Evolutionary conservation across 2,888 invertebrate species (phyloP).

Genomic region (Griposia aprilina): DNA sequence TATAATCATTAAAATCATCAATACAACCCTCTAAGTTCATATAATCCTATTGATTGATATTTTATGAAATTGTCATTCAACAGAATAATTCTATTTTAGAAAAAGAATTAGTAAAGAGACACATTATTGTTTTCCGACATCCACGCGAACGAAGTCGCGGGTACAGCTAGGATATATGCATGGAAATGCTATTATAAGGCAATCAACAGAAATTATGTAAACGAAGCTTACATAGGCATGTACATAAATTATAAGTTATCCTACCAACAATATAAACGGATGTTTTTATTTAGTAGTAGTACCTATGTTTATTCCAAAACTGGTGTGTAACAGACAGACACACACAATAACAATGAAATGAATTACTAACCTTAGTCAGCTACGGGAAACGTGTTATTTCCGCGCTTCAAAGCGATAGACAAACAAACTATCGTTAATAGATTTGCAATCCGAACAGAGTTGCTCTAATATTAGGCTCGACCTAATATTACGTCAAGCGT

Average conservation of each 20-base stretch:
- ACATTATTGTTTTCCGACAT: too few relatives aligned
- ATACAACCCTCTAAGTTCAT: too few relatives aligned
- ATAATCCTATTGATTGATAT: too few relatives aligned
- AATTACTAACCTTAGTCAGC: slow-evolving; percentile 38
- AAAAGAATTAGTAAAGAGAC: too few relatives aligned
- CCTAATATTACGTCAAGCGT: slow-evolving; percentile 13
- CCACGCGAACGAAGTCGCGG: too few relatives aligned
- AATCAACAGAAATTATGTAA: neutral
- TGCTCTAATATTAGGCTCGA: slow-evolving; percentile 31
- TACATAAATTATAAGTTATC: slow-evolving; percentile 28
- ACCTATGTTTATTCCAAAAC: slow-evolving; percentile 29
- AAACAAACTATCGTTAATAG: slow-evolving; percentile 43
- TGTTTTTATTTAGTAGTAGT: slow-evolving; percentile 11
- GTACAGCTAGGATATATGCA: too few relatives aligned
- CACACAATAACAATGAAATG: slow-evolving; percentile 38
- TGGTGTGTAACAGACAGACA: slow-evolving; percentile 10
- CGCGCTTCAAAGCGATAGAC: slow-evolving; percentile 19
- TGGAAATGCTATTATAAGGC: neutral
- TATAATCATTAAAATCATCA: too few relatives aligned
- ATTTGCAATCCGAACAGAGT: slow-evolving; percentile 40
- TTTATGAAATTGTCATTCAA: too few relatives aligned
- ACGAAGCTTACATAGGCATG: too few relatives aligned
- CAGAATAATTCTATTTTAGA: too few relatives aligned
- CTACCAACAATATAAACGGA: slow-evolving; percentile 3
- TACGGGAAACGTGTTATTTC: slow-evolving; percentile 32